These are phyloP conservation scores for Dryobotodes eremita DNA, from an alignment of 2,888 invertebrate genomes.

Conservation along the genomic window DNA sequence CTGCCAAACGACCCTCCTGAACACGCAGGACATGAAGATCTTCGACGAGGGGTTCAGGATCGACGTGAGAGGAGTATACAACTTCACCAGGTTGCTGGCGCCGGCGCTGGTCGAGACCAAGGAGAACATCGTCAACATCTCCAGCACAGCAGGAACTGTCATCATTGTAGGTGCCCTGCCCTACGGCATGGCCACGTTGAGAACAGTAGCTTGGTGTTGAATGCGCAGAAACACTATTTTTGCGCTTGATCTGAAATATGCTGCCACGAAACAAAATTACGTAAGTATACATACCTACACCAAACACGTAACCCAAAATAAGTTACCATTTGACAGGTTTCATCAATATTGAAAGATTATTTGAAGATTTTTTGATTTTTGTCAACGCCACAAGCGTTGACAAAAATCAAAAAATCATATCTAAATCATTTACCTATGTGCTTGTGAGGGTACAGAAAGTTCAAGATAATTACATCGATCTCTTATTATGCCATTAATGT, in stretches of 20 bases:
- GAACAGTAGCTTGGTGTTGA: background rate
- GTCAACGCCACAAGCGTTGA: too few species aligned
- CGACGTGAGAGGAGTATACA: constrained; percentile 91
- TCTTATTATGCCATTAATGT: too few species aligned
- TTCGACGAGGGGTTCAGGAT: constrained; percentile 89
- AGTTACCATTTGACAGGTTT: too few species aligned
- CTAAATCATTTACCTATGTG: too few species aligned
- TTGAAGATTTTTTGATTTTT: too few species aligned
- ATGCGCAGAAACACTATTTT: background rate
- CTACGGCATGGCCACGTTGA: constrained; percentile 96
- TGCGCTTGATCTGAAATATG: too few species aligned
- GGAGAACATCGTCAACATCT: constrained; percentile 94
- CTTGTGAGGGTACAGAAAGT: too few species aligned
- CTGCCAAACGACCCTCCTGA: constrained; percentile 75
- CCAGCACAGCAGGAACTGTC: constrained; percentile 92
- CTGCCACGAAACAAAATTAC: too few species aligned
- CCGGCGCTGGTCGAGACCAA: constrained; percentile 92
- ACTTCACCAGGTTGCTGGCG: constrained; percentile 92
- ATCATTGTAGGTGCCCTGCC: constrained; percentile 95
- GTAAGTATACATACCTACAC: background rate
- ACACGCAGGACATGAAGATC: constrained; percentile 67
- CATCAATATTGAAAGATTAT: too few species aligned
- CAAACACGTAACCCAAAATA: background rate
- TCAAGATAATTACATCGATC: too few species aligned
- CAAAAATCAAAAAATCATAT: too few species aligned